These are phyloP conservation scores for Pitta sordida DNA, from an alignment of 2,113 vertebrate genomes.

Conservation along the genomic window DNA sequence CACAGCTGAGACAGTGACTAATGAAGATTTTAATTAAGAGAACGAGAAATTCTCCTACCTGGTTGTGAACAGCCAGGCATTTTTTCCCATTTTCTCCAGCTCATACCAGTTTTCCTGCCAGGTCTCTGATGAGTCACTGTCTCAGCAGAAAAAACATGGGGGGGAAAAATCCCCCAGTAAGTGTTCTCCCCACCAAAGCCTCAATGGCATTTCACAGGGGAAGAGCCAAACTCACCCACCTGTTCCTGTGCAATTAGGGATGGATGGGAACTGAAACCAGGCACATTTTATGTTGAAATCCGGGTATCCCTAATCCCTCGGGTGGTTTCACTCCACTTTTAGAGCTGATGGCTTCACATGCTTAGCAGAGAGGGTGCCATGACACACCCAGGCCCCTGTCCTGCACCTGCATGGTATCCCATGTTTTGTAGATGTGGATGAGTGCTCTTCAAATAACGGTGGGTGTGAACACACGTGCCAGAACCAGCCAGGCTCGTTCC, in stretches of 20 bases:
- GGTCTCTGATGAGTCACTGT: not conserved
- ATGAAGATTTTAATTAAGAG: not conserved
- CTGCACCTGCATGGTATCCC: not conserved
- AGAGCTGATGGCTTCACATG: fast-evolving
- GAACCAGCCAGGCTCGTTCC: conserved; percentile 88
- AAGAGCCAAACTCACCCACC: not conserved
- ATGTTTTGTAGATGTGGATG: conserved; percentile 81
- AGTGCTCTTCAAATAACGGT: conserved; percentile 76
- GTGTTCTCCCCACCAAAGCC: not conserved
- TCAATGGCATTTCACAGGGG: not conserved
- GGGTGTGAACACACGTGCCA: conserved; percentile 87
- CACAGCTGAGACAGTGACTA: not conserved
- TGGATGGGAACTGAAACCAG: not conserved
- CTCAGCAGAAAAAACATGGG: not conserved
- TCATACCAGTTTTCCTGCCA: not conserved
- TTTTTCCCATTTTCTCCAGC: not conserved
- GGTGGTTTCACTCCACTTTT: not conserved
- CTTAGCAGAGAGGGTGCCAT: not conserved
- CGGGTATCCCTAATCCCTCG: not conserved
- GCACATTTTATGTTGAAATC: not conserved
- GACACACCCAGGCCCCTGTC: fast-evolving
- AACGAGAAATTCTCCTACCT: not conserved
- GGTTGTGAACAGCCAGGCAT: fast-evolving
- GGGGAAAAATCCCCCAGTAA: not conserved
- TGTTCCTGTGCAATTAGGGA: not conserved